Base-by-base conservation (phyloP, 2,113 vertebrate species). In the Dipodomys merriami region DNA sequence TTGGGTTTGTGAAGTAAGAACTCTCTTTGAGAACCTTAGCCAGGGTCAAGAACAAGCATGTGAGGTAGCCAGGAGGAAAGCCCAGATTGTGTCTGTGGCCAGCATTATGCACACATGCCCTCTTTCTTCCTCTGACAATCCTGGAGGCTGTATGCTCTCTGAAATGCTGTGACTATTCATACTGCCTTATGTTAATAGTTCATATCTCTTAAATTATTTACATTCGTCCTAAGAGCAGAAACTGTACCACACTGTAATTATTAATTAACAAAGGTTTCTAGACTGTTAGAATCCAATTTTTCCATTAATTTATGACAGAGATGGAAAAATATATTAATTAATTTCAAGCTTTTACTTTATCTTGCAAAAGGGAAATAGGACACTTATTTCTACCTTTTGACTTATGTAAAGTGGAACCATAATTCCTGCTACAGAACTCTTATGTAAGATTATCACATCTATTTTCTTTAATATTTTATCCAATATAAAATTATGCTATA, bases 161-260 rank as follows among this genome's bases (percentile, higher is more conserved):
- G 65, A 83, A 65, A 60, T 79, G 44, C 39, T 12, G n/a, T 29
- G 39, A 5, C 6, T 79, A 30, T 39, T 78, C 69, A 71, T 57
- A 62, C 16, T 65, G 16, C 71, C 46, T 68, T 10, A 20, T 81
- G 12, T 64, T 81, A 44, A 76, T 25, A 77, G 8, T 67, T 64
- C 20, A 77, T 20, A 77, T 69, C 35, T 94, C 39, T 86, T 77
- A 89, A 77, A 85, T 81, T 83, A 88, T 6, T 83, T 62, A 76
- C 27, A 33, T 18, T 74, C 30, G 76, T 39, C 49, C 57, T 71
- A 90, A 92, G 64, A 77, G 49, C 10, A 73, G 53, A 18, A 82
- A 85, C 53, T 7, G 30, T 77, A 81, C 33, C 23, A 90, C 77
- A 44, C 29, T 86, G 33, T 71, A 72, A 33, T 30, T 53, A 44